Evolutionary conservation across 2,797 vertebrate genomes (phyloP).

Genomic region (Cynopterus sphinx): DNA sequence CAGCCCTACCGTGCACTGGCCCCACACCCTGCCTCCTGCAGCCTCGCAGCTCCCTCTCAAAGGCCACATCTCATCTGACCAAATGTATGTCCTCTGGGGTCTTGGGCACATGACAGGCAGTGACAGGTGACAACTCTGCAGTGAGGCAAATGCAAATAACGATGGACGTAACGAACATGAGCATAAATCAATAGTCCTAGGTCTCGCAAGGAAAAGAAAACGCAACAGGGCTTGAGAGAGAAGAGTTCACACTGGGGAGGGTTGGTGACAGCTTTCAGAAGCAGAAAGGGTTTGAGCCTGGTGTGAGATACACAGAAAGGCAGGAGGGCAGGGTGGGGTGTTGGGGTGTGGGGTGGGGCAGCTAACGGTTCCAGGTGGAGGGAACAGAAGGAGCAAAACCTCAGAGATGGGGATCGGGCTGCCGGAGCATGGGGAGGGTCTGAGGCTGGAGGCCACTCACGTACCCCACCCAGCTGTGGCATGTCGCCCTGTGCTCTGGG

Average conservation of each 20-base stretch:
- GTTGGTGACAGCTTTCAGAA: background rate
- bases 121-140: background rate
- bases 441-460: too few relatives aligned
- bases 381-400: background rate
- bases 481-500: background rate
- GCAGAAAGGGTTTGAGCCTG: background rate
- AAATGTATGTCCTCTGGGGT: background rate
- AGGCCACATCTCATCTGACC: background rate
- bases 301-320: background rate
- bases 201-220: background rate
- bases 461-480: rapidly evolving
- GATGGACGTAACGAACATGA: background rate
- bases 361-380: background rate
- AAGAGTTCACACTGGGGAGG: background rate
- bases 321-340: background rate
- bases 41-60: background rate
- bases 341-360: background rate
- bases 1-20: background rate
- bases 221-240: background rate
- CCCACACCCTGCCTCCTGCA: background rate
- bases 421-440: too few relatives aligned
- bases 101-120: background rate
- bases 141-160: background rate
- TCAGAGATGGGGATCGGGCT: background rate
- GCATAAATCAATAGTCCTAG: background rate